Evolutionary conservation across 2,113 vertebrate species (phyloP).

Genomic region (Centropus unirufus): DNA sequence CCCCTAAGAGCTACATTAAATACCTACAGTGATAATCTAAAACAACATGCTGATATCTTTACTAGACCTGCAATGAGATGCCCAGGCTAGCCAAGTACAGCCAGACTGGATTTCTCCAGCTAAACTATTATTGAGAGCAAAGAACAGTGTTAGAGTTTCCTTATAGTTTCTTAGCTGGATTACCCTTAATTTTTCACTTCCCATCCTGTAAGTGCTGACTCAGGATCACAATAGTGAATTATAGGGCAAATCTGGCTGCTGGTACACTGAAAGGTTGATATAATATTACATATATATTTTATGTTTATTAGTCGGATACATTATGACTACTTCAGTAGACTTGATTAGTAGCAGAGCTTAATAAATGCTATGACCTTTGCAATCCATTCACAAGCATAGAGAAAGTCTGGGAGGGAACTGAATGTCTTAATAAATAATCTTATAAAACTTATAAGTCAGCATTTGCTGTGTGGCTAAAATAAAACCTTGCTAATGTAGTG

Average conservation of each 20-base stretch:
- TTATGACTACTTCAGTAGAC: not conserved
- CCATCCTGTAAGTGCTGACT: not conserved
- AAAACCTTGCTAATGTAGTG: not conserved
- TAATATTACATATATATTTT: not conserved
- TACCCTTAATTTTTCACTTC: not conserved
- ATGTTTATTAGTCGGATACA: not conserved
- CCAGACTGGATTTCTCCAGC: not conserved
- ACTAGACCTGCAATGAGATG: not conserved
- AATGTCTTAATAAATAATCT: conserved; percentile 20
- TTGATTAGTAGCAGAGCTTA: conserved; percentile 12
- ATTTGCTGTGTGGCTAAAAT: conserved; percentile 12
- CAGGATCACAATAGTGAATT: not conserved
- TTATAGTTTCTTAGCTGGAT: not conserved
- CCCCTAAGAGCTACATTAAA: not conserved
- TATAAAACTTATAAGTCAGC: conserved; percentile 23
- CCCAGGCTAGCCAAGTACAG: not conserved
- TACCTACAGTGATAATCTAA: not conserved
- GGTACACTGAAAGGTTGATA: not conserved
- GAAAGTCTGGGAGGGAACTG: not conserved
- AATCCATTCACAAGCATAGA: not conserved
- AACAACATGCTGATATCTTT: not conserved
- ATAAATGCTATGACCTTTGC: not conserved
- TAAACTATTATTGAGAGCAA: not conserved
- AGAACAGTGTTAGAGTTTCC: not conserved
- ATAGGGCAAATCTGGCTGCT: not conserved